Conservation (phyloP, 2,797 vertebrate species). For the Tadarida brasiliensis region DNA sequence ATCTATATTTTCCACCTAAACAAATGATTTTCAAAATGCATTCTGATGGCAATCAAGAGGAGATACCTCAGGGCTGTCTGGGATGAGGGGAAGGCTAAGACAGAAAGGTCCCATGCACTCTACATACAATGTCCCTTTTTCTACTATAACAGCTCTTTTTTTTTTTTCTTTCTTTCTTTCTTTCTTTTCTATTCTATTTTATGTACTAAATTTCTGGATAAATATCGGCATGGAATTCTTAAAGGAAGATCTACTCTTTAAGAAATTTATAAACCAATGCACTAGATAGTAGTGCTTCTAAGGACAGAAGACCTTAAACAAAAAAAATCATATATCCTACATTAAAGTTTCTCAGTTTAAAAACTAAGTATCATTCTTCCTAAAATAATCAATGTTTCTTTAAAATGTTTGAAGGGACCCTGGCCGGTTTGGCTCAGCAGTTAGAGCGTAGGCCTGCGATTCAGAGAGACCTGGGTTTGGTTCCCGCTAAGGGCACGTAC, state of each 20-base stretch:
- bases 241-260: slow-evolving; percentile 6
- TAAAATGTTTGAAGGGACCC: neutral
- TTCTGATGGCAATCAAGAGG: slow-evolving; percentile 38
- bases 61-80: neutral
- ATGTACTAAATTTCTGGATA: slow-evolving; percentile 18
- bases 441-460: too few relatives aligned
- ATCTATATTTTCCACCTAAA: slow-evolving; percentile 45
- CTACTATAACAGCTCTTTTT: neutral
- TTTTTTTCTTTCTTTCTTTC: too few relatives aligned
- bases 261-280: slow-evolving; percentile 8
- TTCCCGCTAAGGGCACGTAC: too few relatives aligned
- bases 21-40: slow-evolving; percentile 54
- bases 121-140: neutral
- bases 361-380: slow-evolving; percentile 20
- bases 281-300: neutral
- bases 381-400: slow-evolving; percentile 57
- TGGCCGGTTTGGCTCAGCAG: neutral
- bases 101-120: neutral
- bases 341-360: slow-evolving; percentile 42
- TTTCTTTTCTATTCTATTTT: neutral
- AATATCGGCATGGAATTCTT: slow-evolving; percentile 11
- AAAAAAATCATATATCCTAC: neutral
- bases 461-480: too few relatives aligned
- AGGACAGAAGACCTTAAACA: neutral
- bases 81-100: neutral